Percentiles rank a stretch among this genome's conserved stretches.
phyloP scores from a whole-genome alignment of 2,888 invertebrate genomes.

The Germaria angustata region DNA sequence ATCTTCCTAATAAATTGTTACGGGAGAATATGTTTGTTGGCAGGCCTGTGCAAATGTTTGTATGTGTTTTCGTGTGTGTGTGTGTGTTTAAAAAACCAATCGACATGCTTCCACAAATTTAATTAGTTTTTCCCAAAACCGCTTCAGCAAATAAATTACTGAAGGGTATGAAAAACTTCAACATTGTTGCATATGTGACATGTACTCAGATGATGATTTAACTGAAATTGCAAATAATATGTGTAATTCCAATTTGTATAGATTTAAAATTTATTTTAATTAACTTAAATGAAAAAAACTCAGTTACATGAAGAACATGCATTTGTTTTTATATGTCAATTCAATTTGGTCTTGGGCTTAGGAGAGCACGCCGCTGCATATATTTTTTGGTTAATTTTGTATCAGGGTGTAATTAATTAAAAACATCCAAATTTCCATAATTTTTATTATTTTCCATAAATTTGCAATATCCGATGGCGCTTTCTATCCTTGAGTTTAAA shows the following conservation, averaged over 20 bases:
- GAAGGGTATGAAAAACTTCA: not conserved
- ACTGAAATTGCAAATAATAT: constrained; percentile 8
- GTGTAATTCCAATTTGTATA: not conserved
- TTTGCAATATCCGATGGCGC: too few relatives aligned
- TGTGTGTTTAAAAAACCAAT: constrained; percentile 10
- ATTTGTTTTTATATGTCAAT: not conserved
- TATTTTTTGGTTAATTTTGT: too few relatives aligned
- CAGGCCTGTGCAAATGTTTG: not conserved
- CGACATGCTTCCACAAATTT: constrained; percentile 56
- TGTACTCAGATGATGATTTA: constrained; percentile 1
- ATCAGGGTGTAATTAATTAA: too few relatives aligned
- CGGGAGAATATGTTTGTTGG: not conserved
- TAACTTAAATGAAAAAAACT: too few relatives aligned
- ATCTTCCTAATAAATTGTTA: not conserved
- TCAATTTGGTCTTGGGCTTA: not conserved
- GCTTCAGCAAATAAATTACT: constrained; percentile 43
- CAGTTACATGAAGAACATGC: too few relatives aligned
- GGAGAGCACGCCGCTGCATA: too few relatives aligned
- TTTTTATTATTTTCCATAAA: too few relatives aligned
- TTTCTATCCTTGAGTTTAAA: too few relatives aligned
- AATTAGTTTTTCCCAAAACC: constrained; percentile 60
- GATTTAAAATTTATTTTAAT: not conserved
- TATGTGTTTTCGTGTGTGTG: not conserved
- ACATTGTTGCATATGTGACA: constrained; percentile 22
- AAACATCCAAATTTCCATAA: too few relatives aligned